A percentile compares a stretch with the other conserved stretches of the same genome.
phyloP scores from a whole-genome alignment of 2,797 vertebrate species.

The Buphagus erythrorhynchus region DNA sequence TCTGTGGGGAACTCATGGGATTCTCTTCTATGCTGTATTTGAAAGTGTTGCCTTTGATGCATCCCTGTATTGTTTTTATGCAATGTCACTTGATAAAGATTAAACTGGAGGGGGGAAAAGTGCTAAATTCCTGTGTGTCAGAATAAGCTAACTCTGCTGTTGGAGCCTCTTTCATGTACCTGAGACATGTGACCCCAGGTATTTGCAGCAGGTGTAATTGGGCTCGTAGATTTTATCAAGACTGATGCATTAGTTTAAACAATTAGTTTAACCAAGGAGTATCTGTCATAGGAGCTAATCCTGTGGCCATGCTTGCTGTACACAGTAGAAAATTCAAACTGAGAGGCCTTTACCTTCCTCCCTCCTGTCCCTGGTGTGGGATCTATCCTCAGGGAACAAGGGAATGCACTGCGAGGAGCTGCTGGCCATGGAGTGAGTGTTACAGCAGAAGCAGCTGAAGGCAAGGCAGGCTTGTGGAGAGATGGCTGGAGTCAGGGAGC shows the following conservation, averaged over 20 bases:
- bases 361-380: not conserved
- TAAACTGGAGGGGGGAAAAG: not conserved
- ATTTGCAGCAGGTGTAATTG: not conserved
- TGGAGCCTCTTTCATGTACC: not conserved
- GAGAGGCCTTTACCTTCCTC: not conserved
- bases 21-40: not conserved
- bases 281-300: not conserved
- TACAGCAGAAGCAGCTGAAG: not conserved
- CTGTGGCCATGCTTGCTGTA: not conserved
- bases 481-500: not conserved
- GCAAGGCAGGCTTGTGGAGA: not conserved
- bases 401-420: not conserved
- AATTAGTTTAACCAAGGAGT: not conserved
- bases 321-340: not conserved
- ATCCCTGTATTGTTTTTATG: not conserved
- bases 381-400: not conserved
- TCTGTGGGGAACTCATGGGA: not conserved
- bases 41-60: conserved; percentile 3
- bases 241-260: not conserved
- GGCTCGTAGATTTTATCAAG: not conserved
- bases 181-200: not conserved
- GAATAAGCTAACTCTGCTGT: not conserved
- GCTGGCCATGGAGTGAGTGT: not conserved
- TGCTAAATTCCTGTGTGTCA: not conserved
- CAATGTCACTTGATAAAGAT: conserved; percentile 2